phyloP scores from a whole-genome alignment of 2,888 invertebrate species.

The Molorchus minor region DNA sequence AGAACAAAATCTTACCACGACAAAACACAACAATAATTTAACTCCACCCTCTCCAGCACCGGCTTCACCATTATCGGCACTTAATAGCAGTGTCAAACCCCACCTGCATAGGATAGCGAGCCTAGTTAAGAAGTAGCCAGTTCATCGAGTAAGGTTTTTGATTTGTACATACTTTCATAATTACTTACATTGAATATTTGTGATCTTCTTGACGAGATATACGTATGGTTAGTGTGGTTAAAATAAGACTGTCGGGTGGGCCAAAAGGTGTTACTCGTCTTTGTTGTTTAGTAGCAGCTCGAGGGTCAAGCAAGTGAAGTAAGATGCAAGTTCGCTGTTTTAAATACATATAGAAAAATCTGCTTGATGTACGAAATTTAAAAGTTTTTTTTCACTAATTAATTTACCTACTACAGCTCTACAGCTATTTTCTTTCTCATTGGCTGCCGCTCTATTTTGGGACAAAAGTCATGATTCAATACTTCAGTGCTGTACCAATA shows the following conservation, averaged over 20 bases:
- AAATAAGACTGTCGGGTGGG: constrained; percentile 7
- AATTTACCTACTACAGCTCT: too few relatives aligned
- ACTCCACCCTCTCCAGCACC: constrained; percentile 58
- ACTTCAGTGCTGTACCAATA: too few relatives aligned
- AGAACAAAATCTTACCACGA: constrained; percentile 54
- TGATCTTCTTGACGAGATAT: constrained; percentile 1
- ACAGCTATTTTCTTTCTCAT: too few relatives aligned
- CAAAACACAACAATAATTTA: constrained; percentile 60
- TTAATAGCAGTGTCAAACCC: constrained; percentile 61
- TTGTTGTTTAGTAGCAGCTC: too few relatives aligned
- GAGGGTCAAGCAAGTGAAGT: too few relatives aligned
- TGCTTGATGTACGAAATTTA: too few relatives aligned
- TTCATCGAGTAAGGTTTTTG: constrained; percentile 10
- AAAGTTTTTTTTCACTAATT: too few relatives aligned
- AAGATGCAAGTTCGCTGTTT: too few relatives aligned
- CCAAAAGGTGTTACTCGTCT: too few relatives aligned
- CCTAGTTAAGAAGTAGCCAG: constrained; percentile 63
- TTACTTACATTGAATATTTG: constrained; percentile 16
- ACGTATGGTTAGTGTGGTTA: background rate
- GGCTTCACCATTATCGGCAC: constrained; percentile 57
- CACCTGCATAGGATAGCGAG: constrained; percentile 64
- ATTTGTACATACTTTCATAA: constrained; percentile 33
- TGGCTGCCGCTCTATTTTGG: too few relatives aligned
- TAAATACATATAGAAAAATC: too few relatives aligned
- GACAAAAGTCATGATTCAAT: too few relatives aligned